Base-by-base conservation (phyloP, 92 coral and sea anemone genomes). In the Actinostola sp. region DNA sequence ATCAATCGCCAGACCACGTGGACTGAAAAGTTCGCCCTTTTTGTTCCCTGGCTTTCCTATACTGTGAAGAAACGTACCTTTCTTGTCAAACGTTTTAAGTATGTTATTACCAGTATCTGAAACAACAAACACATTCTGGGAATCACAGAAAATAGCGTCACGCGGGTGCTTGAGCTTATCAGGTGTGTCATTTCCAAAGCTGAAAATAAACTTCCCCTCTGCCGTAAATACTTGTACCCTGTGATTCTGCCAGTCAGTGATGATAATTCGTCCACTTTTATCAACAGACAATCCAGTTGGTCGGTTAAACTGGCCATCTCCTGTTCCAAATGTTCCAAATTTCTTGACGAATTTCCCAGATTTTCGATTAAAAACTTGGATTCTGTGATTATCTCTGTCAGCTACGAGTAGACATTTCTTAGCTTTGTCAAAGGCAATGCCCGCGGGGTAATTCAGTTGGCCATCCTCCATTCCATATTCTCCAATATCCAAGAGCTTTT, bases 211-310 rank as follows among this genome's bases (percentile, higher is more conserved):
- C 16, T 80, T 77, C 17, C 92, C 97, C 12, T 91, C 92, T 0
- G 88, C 28, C 27, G 71, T 69, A 28, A 91, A 87, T 15, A 91
- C 97, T 61, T 91, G 97, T 25, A 91, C 82, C 38, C 97, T 56
- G 66, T 91, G 97, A 36, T 91, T 91, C 64, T 88, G 86, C 97
- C 97, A 91, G 65, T 91, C 97, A 13, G 97, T 85, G 43, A 91
- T 85, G 1, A 84, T 51, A 29, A 91, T 87, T 7, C 97, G 70
- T 0, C 97, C 97, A 23, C 60, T 76, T 27, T 69, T 72, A 65
- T 91, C 97, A 3, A 87, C 86, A 53, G 56, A 76, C 19, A 91
- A 23, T 0, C 97, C 92, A 23, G 88, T 79, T 6, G 97, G 97
- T 3, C 84, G 81, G 50, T 91, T 88, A 25, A 91, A 91, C 73